phyloP scores from a whole-genome alignment of 2,888 invertebrate genomes.

The Micropterix aruncella region DNA sequence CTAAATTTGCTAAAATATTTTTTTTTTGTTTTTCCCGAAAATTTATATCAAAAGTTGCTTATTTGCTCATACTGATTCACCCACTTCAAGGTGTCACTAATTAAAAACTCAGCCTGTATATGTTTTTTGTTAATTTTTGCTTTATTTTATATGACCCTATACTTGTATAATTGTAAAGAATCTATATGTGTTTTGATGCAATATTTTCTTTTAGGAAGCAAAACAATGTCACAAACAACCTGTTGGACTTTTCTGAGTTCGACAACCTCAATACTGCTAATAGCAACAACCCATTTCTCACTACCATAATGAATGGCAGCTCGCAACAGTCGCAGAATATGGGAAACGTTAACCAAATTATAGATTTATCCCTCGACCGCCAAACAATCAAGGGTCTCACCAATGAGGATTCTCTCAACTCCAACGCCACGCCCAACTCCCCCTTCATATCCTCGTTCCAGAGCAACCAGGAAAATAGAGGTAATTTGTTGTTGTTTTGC shows the following conservation, averaged over 20 bases:
- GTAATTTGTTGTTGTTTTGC: no score
- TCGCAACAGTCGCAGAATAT: conserved; percentile 5
- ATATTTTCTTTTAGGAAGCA: conserved; percentile 25
- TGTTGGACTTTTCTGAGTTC: conserved; percentile 32
- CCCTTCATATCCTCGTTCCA: conserved; percentile 13
- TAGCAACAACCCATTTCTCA: conserved; percentile 22
- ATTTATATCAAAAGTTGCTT: no score
- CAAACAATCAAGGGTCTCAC: conserved; percentile 9
- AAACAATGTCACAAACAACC: conserved; percentile 35
- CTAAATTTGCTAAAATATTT: no score
- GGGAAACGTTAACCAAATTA: conserved; percentile 7
- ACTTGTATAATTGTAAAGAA: conserved; percentile 1
- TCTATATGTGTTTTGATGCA: conserved; percentile 15
- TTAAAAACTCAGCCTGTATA: no score
- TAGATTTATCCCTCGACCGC: conserved; percentile 9
- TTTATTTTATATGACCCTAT: no score
- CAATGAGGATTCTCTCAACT: conserved; percentile 11
- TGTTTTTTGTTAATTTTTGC: no score
- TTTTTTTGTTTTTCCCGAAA: no score
- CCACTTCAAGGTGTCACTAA: no score
- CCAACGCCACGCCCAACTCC: conserved; percentile 11
- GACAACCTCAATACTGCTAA: conserved; percentile 24
- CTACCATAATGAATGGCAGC: conserved; percentile 9
- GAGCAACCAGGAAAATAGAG: conserved; percentile 13
- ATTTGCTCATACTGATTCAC: no score